Evolutionary conservation across 1,140 invertebrate genomes (phyloP).

Genomic region (Charaxes varanes): DNA sequence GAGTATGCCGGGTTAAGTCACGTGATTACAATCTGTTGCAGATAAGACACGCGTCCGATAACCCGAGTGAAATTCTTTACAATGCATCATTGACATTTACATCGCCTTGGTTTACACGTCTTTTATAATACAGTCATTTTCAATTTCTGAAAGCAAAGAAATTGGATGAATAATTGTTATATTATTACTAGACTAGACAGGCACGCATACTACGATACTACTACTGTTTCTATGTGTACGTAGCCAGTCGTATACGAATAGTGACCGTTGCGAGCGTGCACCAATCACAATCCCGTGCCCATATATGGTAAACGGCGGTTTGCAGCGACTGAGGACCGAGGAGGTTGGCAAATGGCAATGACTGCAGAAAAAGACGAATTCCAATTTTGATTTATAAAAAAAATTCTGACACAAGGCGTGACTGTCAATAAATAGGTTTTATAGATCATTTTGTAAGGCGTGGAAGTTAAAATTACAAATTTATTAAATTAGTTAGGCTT

Average conservation of each 20-base stretch:
- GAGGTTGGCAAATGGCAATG: slow-evolving; percentile 45
- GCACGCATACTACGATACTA: slow-evolving; percentile 28
- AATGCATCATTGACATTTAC: slow-evolving; percentile 10
- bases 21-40: slow-evolving; percentile 23
- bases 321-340: slow-evolving; percentile 49
- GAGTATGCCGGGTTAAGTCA: slow-evolving; percentile 20
- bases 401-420: slow-evolving; percentile 37
- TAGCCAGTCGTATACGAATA: slow-evolving; percentile 40
- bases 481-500: slow-evolving; percentile 33
- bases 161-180: slow-evolving; percentile 55
- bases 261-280: slow-evolving; percentile 54
- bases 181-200: too few relatives aligned
- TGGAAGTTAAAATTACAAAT: slow-evolving; percentile 28
- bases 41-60: slow-evolving; percentile 23
- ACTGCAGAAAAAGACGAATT: slow-evolving; percentile 43
- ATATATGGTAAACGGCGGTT: slow-evolving; percentile 83
- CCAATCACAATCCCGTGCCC: slow-evolving; percentile 83
- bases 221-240: slow-evolving; percentile 27
- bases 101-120: not conserved
- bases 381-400: slow-evolving; percentile 48
- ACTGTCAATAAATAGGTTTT: slow-evolving; percentile 28
- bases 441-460: slow-evolving; percentile 32
- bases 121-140: slow-evolving; percentile 23
- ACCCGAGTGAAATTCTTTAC: slow-evolving; percentile 15
- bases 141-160: slow-evolving; percentile 26